Evolutionary conservation across 1,140 invertebrate species (phyloP).

Genomic region (Melipona quadrifasciata): DNA sequence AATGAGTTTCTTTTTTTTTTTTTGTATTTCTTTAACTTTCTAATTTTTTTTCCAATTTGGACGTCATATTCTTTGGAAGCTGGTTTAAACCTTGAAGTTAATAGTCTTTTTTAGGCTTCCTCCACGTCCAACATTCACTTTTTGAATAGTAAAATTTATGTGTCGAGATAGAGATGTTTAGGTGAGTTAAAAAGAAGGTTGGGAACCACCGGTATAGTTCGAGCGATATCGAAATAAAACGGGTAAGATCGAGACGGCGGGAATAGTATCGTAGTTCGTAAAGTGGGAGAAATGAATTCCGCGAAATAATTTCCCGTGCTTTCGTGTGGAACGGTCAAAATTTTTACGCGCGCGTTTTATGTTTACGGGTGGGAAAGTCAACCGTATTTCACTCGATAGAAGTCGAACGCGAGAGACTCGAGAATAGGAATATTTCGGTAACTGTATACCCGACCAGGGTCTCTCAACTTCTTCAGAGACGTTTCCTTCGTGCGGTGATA

Average conservation of each 20-base stretch:
- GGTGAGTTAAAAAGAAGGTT: too few species aligned
- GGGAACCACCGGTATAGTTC: too few species aligned
- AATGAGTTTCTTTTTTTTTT: too few species aligned
- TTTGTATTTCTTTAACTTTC: too few species aligned
- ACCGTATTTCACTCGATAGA: not conserved
- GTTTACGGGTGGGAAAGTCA: not conserved
- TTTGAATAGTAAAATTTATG: too few species aligned
- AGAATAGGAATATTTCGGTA: constrained; percentile 1
- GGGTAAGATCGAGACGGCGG: not conserved
- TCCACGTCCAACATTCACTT: too few species aligned
- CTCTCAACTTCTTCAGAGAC: not conserved
- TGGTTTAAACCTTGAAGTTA: too few species aligned
- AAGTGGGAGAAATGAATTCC: not conserved
- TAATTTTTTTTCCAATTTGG: too few species aligned
- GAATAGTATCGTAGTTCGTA: not conserved
- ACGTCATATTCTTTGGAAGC: too few species aligned
- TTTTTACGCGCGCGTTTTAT: not conserved
- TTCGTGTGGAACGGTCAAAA: not conserved
- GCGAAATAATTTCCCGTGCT: not conserved
- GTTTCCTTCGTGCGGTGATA: too few species aligned
- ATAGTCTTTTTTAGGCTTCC: too few species aligned
- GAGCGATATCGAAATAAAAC: not conserved
- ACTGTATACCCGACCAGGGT: not conserved
- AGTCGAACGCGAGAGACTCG: not conserved
- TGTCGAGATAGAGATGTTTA: too few species aligned